Evolutionary conservation across 2,113 vertebrate species (phyloP).

Genomic region (Spheniscus mendiculus): DNA sequence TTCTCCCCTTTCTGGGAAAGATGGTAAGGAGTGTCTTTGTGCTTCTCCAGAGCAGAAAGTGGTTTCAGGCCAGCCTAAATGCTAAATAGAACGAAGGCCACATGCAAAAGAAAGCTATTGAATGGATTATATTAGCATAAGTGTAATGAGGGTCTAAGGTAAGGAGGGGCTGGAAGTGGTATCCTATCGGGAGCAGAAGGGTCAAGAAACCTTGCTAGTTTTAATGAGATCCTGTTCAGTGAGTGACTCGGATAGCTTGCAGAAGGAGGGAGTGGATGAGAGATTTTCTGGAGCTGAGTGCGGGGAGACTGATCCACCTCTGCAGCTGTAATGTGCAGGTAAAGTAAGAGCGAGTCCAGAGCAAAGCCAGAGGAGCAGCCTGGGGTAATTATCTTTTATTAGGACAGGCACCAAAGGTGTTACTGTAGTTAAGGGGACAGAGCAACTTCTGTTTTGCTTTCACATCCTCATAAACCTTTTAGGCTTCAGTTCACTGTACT

Average conservation of each 20-base stretch:
- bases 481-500: neutral
- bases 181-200: neutral
- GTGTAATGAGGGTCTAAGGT: neutral
- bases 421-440: neutral
- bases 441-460: neutral
- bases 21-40: neutral
- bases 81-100: neutral
- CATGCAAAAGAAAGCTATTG: neutral
- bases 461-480: neutral
- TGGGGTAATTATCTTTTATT: neutral
- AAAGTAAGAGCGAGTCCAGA: neutral
- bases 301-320: neutral
- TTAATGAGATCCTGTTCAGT: neutral
- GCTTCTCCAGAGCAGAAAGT: neutral
- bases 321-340: neutral
- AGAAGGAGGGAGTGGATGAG: neutral
- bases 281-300: neutral
- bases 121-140: neutral
- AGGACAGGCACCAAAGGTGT: neutral
- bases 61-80: neutral
- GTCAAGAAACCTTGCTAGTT: neutral
- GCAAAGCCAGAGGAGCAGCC: neutral
- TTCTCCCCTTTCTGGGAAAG: neutral
- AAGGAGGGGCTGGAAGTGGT: neutral
- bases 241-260: neutral